These are phyloP conservation scores for Rapana venosa DNA, from an alignment of 2,888 invertebrate species.

Conservation along the genomic window DNA sequence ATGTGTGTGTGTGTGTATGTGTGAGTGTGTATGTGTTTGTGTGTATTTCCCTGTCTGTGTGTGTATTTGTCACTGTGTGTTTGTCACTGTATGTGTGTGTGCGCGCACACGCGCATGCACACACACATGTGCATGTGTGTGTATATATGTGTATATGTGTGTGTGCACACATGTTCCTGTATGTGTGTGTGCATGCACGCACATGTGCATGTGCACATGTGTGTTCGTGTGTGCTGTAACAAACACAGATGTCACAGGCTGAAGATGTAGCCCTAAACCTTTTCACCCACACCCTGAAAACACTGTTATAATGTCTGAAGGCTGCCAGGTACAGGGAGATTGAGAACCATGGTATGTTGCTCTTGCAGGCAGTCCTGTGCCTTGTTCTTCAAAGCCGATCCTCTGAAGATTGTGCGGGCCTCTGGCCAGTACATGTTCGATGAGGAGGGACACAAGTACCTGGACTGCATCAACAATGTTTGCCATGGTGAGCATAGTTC, in stretches of 20 bases:
- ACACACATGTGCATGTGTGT: background rate
- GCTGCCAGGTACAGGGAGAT: no score
- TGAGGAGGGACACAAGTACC: constrained; percentile 90
- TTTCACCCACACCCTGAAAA: no score
- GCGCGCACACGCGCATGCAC: no score
- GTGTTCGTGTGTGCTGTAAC: background rate
- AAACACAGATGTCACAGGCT: no score
- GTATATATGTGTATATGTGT: background rate
- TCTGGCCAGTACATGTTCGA: constrained; percentile 97
- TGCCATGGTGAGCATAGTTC: constrained; percentile 88
- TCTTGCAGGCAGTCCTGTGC: constrained; percentile 91
- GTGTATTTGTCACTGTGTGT: background rate
- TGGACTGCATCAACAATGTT: constrained; percentile 99
- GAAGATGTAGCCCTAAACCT: no score
- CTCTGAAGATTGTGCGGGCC: constrained; percentile 94
- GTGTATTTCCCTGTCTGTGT: background rate
- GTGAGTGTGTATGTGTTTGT: background rate
- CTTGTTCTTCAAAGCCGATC: constrained; percentile 93
- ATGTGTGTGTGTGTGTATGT: background rate
- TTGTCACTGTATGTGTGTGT: background rate
- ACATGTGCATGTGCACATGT: background rate
- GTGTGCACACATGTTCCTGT: background rate
- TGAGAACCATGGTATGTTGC: no score
- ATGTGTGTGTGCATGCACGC: background rate
- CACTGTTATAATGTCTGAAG: no score